These are phyloP conservation scores for Spinus olivaceus DNA, from an alignment of 2,797 vertebrate species.

Conservation along the genomic window DNA sequence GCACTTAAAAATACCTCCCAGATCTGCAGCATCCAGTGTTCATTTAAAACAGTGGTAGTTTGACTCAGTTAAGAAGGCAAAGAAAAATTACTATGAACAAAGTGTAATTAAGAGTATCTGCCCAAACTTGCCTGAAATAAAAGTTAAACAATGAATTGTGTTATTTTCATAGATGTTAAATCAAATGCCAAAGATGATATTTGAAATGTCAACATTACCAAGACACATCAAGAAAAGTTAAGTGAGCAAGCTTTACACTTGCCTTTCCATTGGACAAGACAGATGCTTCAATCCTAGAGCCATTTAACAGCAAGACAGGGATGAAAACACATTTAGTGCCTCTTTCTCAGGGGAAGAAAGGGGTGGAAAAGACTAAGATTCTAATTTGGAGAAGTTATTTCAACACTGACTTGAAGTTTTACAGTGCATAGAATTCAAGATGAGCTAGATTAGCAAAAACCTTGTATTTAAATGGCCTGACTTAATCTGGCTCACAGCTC, in stretches of 20 bases:
- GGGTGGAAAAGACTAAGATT: not conserved
- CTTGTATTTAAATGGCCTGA: not conserved
- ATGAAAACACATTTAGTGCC: not conserved
- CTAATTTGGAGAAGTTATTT: not conserved
- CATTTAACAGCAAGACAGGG: not conserved
- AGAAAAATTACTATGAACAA: conserved; percentile 1
- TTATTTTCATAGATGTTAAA: not conserved
- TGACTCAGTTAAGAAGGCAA: not conserved
- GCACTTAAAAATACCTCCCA: not conserved
- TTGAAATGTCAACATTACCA: not conserved
- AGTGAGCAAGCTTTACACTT: not conserved
- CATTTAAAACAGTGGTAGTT: not conserved
- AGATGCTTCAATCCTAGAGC: not conserved
- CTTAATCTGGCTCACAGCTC: not conserved
- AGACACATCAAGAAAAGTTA: not conserved
- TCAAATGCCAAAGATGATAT: not conserved
- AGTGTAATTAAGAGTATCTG: not conserved
- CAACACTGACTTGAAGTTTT: not conserved
- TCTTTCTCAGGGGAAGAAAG: not conserved
- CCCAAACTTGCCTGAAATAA: conserved; percentile 23
- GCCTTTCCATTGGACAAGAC: not conserved
- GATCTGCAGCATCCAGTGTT: not conserved
- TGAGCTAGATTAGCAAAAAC: not conserved
- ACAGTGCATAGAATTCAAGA: not conserved
- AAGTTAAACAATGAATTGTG: not conserved